Conservation (phyloP, 2,113 vertebrate genomes). For the Peromyscus maniculatus region DNA sequence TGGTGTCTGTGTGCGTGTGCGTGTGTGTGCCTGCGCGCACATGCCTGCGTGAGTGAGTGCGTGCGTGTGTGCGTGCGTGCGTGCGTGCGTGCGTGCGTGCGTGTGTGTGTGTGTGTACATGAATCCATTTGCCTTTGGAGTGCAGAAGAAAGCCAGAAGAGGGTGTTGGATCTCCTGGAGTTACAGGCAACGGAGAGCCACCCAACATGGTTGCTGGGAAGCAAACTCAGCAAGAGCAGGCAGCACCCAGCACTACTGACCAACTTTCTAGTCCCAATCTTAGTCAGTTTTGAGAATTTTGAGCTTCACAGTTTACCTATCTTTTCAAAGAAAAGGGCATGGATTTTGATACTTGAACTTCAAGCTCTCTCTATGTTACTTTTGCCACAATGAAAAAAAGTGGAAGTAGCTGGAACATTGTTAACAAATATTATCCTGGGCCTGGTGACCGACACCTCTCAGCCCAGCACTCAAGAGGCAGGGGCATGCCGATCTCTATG, state of each 20-base stretch:
- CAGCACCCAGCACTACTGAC: no score
- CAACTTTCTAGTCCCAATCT: neutral
- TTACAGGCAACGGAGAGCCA: neutral
- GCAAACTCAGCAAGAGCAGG: no score
- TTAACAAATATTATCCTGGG: neutral
- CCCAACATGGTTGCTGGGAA: neutral
- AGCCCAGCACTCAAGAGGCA: neutral
- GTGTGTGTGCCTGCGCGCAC: neutral
- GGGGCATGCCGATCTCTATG: neutral
- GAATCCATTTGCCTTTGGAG: neutral
- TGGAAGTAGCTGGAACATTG: neutral
- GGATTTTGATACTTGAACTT: neutral
- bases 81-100: neutral
- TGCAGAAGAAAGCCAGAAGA: neutral
- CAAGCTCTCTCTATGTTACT: neutral
- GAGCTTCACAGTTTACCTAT: neutral
- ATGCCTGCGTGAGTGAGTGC: no score
- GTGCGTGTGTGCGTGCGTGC: no score
- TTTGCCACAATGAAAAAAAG: neutral
- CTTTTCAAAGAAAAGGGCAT: neutral
- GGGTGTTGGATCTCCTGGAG: neutral
- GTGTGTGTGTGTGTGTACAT: no score
- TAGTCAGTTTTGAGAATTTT: neutral
- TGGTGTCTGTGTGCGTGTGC: neutral
- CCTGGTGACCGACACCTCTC: neutral